These are phyloP conservation scores for Hydrolagus affinis DNA, from an alignment of 2,113 vertebrate species.

Conservation along the genomic window DNA sequence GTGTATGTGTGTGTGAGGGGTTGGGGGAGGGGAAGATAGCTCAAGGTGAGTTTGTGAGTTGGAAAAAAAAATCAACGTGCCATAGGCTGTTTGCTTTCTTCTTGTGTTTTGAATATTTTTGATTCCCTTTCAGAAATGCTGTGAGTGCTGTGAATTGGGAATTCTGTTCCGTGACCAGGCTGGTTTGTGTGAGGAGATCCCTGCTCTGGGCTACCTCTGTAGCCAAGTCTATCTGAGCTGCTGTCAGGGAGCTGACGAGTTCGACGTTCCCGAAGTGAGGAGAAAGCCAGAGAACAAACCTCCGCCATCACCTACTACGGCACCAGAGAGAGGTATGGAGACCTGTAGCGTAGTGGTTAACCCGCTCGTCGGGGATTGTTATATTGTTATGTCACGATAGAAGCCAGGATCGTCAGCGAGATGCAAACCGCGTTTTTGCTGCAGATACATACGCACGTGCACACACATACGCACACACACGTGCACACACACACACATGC, in stretches of 20 bases:
- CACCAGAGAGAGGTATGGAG: constrained; percentile 61
- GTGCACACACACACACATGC: neutral
- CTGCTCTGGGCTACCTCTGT: constrained; percentile 75
- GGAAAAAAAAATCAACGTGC: neutral
- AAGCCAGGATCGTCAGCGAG: too few species aligned
- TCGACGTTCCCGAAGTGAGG: constrained; percentile 53
- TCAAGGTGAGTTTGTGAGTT: too few species aligned
- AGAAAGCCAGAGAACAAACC: constrained; percentile 56
- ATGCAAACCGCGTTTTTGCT: neutral
- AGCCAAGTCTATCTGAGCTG: constrained; percentile 78
- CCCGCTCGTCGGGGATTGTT: too few species aligned
- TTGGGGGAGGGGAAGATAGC: too few species aligned
- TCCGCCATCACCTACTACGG: constrained; percentile 50
- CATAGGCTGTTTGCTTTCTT: neutral
- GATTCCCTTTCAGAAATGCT: constrained; percentile 63
- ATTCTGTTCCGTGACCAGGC: constrained; percentile 58
- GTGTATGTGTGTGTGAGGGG: too few species aligned
- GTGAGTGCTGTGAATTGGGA: constrained; percentile 81
- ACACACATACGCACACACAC: neutral
- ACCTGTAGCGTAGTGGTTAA: too few species aligned
- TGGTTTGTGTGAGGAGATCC: constrained; percentile 59
- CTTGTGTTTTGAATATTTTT: constrained; percentile 8
- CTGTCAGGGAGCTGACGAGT: constrained; percentile 66
- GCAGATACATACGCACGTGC: neutral
- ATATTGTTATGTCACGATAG: too few species aligned